Conservation (phyloP, 2,113 vertebrate species). For the Macroglossus sobrinus region DNA sequence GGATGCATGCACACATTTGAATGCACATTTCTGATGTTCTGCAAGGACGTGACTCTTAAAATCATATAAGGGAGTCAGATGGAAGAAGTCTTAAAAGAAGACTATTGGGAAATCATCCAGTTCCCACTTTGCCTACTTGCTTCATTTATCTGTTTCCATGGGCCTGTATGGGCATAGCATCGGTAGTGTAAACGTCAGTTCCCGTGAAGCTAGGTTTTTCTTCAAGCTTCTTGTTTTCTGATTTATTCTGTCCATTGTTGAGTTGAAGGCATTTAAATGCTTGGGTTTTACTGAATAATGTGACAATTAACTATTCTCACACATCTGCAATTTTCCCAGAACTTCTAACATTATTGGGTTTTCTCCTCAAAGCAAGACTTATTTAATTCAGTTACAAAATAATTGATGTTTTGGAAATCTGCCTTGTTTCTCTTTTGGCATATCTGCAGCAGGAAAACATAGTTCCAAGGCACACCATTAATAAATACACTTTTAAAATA, state of each 20-base stretch:
- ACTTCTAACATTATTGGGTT: neutral
- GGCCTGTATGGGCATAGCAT: neutral
- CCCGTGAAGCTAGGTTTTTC: neutral
- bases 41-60: neutral
- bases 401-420: neutral
- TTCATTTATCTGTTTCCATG: neutral
- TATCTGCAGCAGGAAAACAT: neutral
- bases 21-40: neutral
- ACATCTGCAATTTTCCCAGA: neutral
- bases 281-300: neutral
- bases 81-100: neutral
- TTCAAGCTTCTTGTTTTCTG: neutral
- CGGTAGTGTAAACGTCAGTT: neutral
- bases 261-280: neutral
- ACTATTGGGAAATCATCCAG: neutral
- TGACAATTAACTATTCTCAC: neutral
- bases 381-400: neutral
- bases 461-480: neutral
- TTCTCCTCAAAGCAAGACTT: neutral
- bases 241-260: neutral
- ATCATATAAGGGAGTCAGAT: neutral
- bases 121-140: neutral
- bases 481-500: neutral
- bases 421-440: neutral
- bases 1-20: fast-evolving